These are phyloP conservation scores for Lacanobia wlatinum DNA, from an alignment of 2,888 invertebrate species.

Conservation along the genomic window DNA sequence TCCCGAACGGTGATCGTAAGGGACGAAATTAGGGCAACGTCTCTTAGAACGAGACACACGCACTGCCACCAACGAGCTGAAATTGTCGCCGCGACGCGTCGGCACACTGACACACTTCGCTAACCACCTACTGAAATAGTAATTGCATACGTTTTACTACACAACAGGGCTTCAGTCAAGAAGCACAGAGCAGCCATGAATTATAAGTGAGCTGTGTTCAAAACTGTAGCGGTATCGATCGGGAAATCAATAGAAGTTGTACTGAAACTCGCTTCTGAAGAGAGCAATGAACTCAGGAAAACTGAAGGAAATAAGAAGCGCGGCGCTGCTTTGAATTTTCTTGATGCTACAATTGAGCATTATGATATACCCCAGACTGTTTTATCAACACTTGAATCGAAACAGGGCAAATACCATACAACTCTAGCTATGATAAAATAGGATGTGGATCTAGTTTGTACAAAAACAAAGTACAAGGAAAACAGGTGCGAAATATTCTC, in stretches of 20 bases:
- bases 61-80: constrained; percentile 75
- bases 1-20: constrained; percentile 51
- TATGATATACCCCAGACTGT: constrained; percentile 6
- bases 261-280: constrained; percentile 7
- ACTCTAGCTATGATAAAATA: constrained; percentile 25
- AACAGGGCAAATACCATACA: constrained; percentile 26
- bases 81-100: constrained; percentile 83
- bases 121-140: constrained; percentile 82
- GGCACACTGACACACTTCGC: constrained; percentile 85
- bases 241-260: constrained; percentile 26
- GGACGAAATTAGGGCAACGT: constrained; percentile 75
- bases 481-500: constrained; percentile 50
- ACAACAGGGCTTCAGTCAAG: constrained; percentile 60
- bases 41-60: constrained; percentile 64
- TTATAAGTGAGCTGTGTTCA: constrained; percentile 39
- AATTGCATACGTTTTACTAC: constrained; percentile 74
- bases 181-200: constrained; percentile 41
- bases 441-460: constrained; percentile 43
- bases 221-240: constrained; percentile 40
- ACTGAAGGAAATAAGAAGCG: constrained; percentile 20
- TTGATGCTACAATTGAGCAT: neutral
- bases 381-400: constrained; percentile 18
- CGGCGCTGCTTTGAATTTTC: constrained; percentile 1
- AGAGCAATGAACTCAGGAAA: constrained; percentile 39
- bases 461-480: constrained; percentile 56